Conservation (phyloP, 2,113 vertebrate species). For the Lycocorax pyrrhopterus region DNA sequence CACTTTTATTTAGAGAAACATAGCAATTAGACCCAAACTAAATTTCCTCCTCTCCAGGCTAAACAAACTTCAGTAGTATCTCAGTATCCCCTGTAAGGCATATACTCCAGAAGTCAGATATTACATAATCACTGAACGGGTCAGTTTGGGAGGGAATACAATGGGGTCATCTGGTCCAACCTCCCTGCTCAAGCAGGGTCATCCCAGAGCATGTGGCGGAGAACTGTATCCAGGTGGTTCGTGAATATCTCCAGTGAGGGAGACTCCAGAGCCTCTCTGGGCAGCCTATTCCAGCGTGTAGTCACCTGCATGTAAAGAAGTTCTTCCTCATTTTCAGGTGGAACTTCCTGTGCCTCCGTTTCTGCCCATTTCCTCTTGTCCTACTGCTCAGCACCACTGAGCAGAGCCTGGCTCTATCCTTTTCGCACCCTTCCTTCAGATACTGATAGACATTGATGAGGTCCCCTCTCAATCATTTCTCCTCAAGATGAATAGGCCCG, state of each 20-base stretch:
- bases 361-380: not conserved
- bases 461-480: not conserved
- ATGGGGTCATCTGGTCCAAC: not conserved
- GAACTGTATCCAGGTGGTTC: not conserved
- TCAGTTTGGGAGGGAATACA: not conserved
- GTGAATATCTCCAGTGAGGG: not conserved
- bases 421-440: not conserved
- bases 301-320: not conserved
- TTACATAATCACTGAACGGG: not conserved
- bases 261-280: not conserved
- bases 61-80: not conserved
- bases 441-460: not conserved
- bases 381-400: not conserved
- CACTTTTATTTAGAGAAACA: not conserved
- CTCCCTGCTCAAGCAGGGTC: not conserved
- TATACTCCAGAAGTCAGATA: not conserved
- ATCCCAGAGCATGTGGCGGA: not conserved
- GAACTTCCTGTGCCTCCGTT: not conserved
- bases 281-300: accelerated
- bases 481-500: no score
- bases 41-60: not conserved
- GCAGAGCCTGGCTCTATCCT: not conserved
- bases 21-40: not conserved
- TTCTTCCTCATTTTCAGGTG: not conserved
- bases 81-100: not conserved